Evolutionary conservation across 1,140 invertebrate genomes (phyloP).

Genomic region (Cotesia typhae): DNA sequence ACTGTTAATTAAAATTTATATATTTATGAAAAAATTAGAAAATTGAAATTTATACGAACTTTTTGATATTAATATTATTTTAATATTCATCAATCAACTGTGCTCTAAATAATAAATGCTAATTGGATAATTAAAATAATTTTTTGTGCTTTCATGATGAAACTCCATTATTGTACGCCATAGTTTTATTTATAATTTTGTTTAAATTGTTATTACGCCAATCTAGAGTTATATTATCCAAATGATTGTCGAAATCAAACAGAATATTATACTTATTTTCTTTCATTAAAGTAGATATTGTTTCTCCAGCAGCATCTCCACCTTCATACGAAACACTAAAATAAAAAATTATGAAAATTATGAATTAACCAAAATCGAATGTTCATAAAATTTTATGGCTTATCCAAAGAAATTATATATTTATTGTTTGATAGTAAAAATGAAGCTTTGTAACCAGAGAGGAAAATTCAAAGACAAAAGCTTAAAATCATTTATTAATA

Average conservation of each 20-base stretch:
- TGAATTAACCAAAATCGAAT: neutral
- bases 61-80: too few species aligned
- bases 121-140: neutral
- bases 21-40: too few species aligned
- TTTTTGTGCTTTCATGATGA: neutral
- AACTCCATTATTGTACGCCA: slow-evolving; percentile 43
- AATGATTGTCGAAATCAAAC: slow-evolving; percentile 90
- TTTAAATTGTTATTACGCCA: slow-evolving; percentile 82
- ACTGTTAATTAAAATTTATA: too few species aligned
- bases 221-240: slow-evolving; percentile 83
- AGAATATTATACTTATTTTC: slow-evolving; percentile 75
- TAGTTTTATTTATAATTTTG: slow-evolving; percentile 64
- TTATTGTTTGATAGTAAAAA: too few species aligned
- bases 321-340: slow-evolving; percentile 60
- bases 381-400: neutral
- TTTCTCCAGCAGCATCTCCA: slow-evolving; percentile 67
- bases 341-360: slow-evolving; percentile 39
- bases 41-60: too few species aligned
- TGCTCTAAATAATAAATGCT: too few species aligned
- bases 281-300: slow-evolving; percentile 74
- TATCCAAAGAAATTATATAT: neutral
- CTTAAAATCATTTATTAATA: too few species aligned
- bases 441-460: too few species aligned
- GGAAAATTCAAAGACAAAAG: too few species aligned
- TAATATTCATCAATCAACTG: too few species aligned